phyloP scores from a whole-genome alignment of 2,797 vertebrate genomes.

The Sparidentex hasta region DNA sequence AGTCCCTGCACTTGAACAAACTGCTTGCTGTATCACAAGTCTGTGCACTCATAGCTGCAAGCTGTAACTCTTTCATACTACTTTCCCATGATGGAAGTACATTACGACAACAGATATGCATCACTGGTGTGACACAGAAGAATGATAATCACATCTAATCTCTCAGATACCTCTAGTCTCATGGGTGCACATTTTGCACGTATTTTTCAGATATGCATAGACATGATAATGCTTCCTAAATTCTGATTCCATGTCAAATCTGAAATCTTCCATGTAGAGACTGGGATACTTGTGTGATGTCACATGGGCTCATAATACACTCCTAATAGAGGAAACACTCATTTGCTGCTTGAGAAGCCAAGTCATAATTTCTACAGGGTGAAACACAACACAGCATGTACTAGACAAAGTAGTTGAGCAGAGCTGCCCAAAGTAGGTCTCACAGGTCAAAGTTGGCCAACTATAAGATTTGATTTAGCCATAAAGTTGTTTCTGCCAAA shows the following conservation, averaged over 20 bases:
- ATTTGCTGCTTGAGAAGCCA: constrained; percentile 37
- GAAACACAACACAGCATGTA: constrained; percentile 20
- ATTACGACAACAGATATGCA: constrained; percentile 13
- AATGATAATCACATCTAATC: constrained; percentile 11
- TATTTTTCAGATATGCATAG: neutral
- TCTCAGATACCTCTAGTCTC: neutral
- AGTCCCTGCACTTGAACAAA: constrained; percentile 2
- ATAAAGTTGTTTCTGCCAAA: too few relatives aligned
- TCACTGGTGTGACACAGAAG: neutral
- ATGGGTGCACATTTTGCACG: neutral
- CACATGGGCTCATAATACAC: constrained; percentile 56
- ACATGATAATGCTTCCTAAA: neutral
- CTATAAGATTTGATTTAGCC: too few relatives aligned
- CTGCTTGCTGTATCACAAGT: neutral
- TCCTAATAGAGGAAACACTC: constrained; percentile 29
- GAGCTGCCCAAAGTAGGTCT: too few relatives aligned
- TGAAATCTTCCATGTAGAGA: constrained; percentile 8
- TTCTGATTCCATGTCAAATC: neutral
- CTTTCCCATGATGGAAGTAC: constrained; percentile 6
- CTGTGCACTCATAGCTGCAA: neutral
- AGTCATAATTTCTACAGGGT: constrained; percentile 48
- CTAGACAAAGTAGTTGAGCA: neutral
- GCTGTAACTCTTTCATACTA: neutral
- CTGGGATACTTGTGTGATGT: constrained; percentile 29
- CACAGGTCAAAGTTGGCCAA: too few relatives aligned